phyloP scores from a whole-genome alignment of 2,888 invertebrate species.

The Eristalis arbustorum region DNA sequence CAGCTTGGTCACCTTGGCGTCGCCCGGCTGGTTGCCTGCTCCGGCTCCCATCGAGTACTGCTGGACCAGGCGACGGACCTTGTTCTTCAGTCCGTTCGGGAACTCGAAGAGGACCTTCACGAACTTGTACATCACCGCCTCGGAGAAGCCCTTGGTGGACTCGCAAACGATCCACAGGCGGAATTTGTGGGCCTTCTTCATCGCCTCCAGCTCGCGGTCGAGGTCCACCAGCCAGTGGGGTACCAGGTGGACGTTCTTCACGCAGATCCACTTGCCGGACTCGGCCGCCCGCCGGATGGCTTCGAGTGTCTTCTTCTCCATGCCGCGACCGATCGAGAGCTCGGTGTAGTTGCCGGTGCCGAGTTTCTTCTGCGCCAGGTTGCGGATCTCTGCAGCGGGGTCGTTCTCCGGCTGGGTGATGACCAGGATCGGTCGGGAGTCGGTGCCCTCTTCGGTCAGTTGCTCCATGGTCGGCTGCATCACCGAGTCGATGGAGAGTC shows the following conservation, averaged over 20 bases:
- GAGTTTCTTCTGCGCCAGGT: conserved; percentile 82
- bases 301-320: conserved; percentile 84
- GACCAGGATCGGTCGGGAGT: conserved; percentile 88
- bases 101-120: conserved; percentile 91
- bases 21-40: conserved; percentile 71
- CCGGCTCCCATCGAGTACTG: conserved; percentile 82
- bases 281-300: conserved; percentile 83
- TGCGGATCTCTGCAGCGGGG: conserved; percentile 90
- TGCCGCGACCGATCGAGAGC: conserved; percentile 91
- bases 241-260: conserved; percentile 91
- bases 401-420: conserved; percentile 94
- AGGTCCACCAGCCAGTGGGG: conserved; percentile 86
- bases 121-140: conserved; percentile 88
- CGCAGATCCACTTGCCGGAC: conserved; percentile 87
- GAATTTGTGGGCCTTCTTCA: conserved; percentile 82
- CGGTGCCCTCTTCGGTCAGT: conserved; percentile 76
- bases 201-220: conserved; percentile 84
- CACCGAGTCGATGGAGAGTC: conserved; percentile 79
- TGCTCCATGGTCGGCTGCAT: conserved; percentile 77
- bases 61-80: conserved; percentile 87
- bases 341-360: conserved; percentile 82
- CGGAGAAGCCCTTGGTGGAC: conserved; percentile 87
- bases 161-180: conserved; percentile 94
- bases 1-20: conserved; percentile 82
- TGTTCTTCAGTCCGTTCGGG: conserved; percentile 92